These are phyloP conservation scores for Siniperca scherzeri DNA, from an alignment of 2,797 vertebrate genomes.

Conservation along the genomic window DNA sequence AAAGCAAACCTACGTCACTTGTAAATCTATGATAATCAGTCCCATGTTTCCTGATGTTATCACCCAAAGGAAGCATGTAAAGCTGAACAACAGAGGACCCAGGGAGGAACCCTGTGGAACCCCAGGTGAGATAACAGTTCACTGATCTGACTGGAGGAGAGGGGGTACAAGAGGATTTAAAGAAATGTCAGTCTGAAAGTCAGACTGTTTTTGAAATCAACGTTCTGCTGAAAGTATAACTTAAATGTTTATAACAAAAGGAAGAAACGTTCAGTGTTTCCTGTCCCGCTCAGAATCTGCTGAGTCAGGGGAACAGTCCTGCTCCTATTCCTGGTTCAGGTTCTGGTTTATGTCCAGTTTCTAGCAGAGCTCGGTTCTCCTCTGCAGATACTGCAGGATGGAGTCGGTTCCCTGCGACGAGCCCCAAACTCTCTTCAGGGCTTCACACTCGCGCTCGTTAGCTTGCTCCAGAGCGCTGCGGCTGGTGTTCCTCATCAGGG, in stretches of 20 bases:
- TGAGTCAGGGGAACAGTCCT: not conserved
- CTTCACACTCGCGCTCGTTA: constrained; percentile 96
- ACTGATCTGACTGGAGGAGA: not conserved
- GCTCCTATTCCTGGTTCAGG: not conserved
- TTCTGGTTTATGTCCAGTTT: not conserved
- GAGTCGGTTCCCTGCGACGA: constrained; percentile 96
- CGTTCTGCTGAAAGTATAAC: constrained; percentile 7
- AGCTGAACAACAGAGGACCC: not conserved
- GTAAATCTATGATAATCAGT: not conserved
- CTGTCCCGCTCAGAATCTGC: not conserved
- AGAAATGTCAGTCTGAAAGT: not conserved
- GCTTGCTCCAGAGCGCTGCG: constrained; percentile 93
- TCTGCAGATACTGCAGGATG: constrained; percentile 95
- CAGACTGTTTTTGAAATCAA: not conserved
- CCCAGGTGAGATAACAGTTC: not conserved
- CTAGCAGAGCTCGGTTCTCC: constrained; percentile 80
- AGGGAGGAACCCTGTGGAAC: not conserved
- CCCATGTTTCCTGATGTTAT: not conserved
- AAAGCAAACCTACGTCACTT: not conserved
- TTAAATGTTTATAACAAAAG: constrained; percentile 17
- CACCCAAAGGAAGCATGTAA: not conserved
- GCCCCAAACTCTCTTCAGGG: constrained; percentile 97
- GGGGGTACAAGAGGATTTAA: not conserved
- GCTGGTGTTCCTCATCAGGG: constrained; percentile 92
- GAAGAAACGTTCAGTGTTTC: not conserved